These are phyloP conservation scores for Bathynomus jamesi DNA, from an alignment of 1,140 invertebrate species.

Conservation along the genomic window DNA sequence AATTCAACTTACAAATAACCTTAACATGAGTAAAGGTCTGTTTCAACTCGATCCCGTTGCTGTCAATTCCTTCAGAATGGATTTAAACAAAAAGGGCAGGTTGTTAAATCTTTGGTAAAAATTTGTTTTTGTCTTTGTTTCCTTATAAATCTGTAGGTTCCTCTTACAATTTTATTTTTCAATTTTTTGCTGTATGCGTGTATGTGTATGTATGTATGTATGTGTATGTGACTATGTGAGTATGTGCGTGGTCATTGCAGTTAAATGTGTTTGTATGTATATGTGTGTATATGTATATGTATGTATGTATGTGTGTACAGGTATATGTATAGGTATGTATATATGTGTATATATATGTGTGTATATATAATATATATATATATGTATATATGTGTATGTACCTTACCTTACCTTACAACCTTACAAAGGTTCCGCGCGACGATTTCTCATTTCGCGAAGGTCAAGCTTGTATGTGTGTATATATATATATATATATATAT, in stretches of 20 bases:
- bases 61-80: too few species aligned
- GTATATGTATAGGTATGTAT: constrained; percentile 6
- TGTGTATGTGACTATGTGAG: neutral
- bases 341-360: constrained; percentile 6
- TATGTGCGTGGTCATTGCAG: too few species aligned
- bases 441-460: too few species aligned
- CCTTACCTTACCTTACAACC: too few species aligned
- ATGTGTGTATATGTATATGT: constrained; percentile 6
- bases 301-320: neutral
- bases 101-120: neutral
- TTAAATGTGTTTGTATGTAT: constrained; percentile 4
- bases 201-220: neutral
- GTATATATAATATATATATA: constrained; percentile 8
- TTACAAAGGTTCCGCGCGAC: too few species aligned
- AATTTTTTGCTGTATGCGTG: too few species aligned
- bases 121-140: neutral
- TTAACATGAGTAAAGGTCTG: too few species aligned
- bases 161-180: too few species aligned
- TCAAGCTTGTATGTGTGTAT: neutral
- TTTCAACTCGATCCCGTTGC: too few species aligned
- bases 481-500: constrained; percentile 6
- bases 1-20: too few species aligned
- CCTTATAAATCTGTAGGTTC: too few species aligned
- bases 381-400: constrained; percentile 4
- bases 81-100: too few species aligned